phyloP scores from a whole-genome alignment of 2,797 vertebrate genomes.

The Galago senegalensis region DNA sequence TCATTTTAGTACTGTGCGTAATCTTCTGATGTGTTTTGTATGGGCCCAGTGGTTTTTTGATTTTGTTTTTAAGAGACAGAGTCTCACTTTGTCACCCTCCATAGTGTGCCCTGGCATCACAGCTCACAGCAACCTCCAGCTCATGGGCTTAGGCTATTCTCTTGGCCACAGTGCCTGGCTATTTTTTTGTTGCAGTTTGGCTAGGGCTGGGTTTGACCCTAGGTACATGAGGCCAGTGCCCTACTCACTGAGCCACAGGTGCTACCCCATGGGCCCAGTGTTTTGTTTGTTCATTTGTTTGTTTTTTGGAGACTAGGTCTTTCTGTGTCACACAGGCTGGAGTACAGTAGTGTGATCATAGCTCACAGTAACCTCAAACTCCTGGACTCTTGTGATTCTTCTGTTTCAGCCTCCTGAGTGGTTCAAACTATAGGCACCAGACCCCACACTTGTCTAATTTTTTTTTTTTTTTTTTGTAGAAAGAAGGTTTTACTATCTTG shows the following conservation, averaged over 20 bases:
- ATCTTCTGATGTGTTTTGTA: constrained; percentile 25
- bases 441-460: background rate
- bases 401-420: background rate
- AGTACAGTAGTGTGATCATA: background rate
- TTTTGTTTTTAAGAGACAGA: background rate
- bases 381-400: background rate
- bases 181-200: too few species aligned
- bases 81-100: background rate
- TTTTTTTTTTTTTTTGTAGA: background rate
- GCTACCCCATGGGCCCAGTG: too few species aligned
- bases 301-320: background rate
- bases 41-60: background rate
- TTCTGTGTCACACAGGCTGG: background rate
- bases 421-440: background rate
- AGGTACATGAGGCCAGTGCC: too few species aligned
- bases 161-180: too few species aligned
- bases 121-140: too few species aligned
- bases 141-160: too few species aligned
- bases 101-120: too few species aligned
- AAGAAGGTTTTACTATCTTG: background rate
- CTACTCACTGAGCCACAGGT: too few species aligned
- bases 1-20: constrained; percentile 21
- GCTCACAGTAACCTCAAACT: background rate
- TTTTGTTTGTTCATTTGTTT: background rate
- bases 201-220: too few species aligned